A percentile compares a stretch with the other conserved stretches of the same genome.
Evolutionary conservation across 2,113 vertebrate species (phyloP).

Genomic region (Bostrychus sinensis): DNA sequence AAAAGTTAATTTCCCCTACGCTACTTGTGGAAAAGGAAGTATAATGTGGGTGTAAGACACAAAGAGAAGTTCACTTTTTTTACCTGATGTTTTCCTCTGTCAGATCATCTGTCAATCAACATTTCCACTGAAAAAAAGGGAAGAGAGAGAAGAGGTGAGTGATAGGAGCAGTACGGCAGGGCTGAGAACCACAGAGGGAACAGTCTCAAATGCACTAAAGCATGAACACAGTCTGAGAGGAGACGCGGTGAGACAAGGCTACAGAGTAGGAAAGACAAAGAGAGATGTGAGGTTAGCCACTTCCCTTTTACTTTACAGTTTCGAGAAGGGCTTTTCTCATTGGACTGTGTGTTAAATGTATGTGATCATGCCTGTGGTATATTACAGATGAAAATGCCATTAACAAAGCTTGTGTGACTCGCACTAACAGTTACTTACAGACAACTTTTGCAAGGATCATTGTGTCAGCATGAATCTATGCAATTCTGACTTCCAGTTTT

Average conservation of each 20-base stretch:
- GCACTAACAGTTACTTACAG: background rate
- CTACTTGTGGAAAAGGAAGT: background rate
- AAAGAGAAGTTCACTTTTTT: constrained; percentile 65
- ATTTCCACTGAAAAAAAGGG: constrained; percentile 66
- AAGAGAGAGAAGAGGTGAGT: constrained; percentile 46
- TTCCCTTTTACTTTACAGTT: constrained; percentile 65
- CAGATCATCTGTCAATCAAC: constrained; percentile 82
- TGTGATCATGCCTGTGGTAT: constrained; percentile 18
- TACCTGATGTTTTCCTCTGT: constrained; percentile 77
- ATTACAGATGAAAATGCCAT: constrained; percentile 30
- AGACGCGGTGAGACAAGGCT: constrained; percentile 36
- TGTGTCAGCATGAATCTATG: constrained; percentile 2
- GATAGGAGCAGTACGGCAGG: constrained; percentile 31
- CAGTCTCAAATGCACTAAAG: constrained; percentile 42
- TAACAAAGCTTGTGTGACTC: constrained; percentile 19
- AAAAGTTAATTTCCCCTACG: constrained; percentile 40
- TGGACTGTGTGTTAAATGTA: constrained; percentile 2
- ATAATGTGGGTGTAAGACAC: background rate
- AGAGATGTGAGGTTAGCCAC: constrained; percentile 64
- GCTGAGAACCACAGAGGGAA: constrained; percentile 27
- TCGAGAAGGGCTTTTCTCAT: constrained; percentile 39
- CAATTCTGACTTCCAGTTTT: constrained; percentile 55
- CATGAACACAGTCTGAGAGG: constrained; percentile 45
- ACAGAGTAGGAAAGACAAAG: constrained; percentile 38
- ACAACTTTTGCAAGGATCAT: constrained; percentile 26